Conservation (phyloP, 2,888 invertebrate species). For the Ligdia adustata region DNA sequence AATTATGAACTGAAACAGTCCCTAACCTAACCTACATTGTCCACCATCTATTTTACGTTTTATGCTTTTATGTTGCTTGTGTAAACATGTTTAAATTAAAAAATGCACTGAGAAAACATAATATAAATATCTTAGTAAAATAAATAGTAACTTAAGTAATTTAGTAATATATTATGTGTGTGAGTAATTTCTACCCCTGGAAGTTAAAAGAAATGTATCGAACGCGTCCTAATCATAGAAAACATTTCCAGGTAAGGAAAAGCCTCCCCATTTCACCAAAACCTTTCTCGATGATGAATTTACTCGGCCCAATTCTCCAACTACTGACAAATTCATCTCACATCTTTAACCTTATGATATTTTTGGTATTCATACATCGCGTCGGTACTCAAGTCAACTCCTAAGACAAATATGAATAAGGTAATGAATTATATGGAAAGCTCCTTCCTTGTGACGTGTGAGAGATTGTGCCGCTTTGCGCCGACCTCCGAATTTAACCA, state of each 20-base stretch:
- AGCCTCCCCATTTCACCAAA: conserved; percentile 15
- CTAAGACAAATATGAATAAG: conserved; percentile 82
- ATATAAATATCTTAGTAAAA: too few relatives aligned
- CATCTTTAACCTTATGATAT: conserved; percentile 37
- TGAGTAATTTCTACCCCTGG: neutral
- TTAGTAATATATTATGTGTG: too few relatives aligned
- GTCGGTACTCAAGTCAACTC: conserved; percentile 60
- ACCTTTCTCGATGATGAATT: conserved; percentile 21
- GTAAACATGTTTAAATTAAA: too few relatives aligned
- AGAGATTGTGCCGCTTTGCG: conserved; percentile 81
- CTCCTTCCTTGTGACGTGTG: conserved; percentile 78
- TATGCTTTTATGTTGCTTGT: too few relatives aligned
- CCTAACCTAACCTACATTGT: too few relatives aligned
- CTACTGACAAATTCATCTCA: conserved; percentile 32
- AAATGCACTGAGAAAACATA: too few relatives aligned
- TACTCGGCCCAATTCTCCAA: conserved; percentile 25
- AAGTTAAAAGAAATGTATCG: conserved; percentile 3
- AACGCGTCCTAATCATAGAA: conserved; percentile 3
- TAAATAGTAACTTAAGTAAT: too few relatives aligned
- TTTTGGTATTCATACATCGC: conserved; percentile 45
- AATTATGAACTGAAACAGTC: too few relatives aligned
- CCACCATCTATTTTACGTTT: too few relatives aligned
- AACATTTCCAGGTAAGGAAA: conserved; percentile 13
- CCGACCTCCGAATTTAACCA: conserved; percentile 82
- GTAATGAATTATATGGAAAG: conserved; percentile 82